phyloP scores from a whole-genome alignment of 2,888 invertebrate species.

The Hymenopus coronatus region DNA sequence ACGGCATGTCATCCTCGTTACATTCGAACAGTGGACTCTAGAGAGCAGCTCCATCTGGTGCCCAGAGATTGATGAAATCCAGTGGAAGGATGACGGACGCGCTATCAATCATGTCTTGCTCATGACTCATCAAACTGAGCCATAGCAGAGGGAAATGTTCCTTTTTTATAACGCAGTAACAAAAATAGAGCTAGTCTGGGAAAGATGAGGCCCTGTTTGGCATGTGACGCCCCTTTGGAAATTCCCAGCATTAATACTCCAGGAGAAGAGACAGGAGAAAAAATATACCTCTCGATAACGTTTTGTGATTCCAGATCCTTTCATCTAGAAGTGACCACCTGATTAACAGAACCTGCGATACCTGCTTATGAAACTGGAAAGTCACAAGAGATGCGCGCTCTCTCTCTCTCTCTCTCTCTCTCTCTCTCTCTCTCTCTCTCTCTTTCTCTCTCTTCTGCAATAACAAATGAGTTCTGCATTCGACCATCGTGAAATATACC shows the following conservation, averaged over 20 bases:
- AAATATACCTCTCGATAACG: background rate
- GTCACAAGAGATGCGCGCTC: no score
- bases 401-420: no score
- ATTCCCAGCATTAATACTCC: background rate
- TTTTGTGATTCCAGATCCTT: background rate
- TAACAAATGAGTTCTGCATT: no score
- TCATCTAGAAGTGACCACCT: background rate
- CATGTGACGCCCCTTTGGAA: background rate
- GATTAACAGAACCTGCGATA: no score
- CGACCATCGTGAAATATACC: no score
- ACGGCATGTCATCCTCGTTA: background rate
- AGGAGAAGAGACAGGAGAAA: background rate
- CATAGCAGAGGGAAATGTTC: background rate
- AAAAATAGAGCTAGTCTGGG: background rate
- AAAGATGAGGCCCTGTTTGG: background rate
- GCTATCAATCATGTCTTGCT: conserved; percentile 48
- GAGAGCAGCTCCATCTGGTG: background rate
- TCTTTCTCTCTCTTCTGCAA: no score
- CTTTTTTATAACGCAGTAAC: background rate
- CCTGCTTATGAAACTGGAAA: no score
- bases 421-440: no score
- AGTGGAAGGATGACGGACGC: conserved; percentile 50
- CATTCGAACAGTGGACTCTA: conserved; percentile 2
- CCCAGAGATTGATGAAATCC: conserved; percentile 47
- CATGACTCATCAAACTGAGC: conserved; percentile 34